These are phyloP conservation scores for Brachionichthys hirsutus DNA, from an alignment of 2,113 vertebrate genomes.

Conservation along the genomic window DNA sequence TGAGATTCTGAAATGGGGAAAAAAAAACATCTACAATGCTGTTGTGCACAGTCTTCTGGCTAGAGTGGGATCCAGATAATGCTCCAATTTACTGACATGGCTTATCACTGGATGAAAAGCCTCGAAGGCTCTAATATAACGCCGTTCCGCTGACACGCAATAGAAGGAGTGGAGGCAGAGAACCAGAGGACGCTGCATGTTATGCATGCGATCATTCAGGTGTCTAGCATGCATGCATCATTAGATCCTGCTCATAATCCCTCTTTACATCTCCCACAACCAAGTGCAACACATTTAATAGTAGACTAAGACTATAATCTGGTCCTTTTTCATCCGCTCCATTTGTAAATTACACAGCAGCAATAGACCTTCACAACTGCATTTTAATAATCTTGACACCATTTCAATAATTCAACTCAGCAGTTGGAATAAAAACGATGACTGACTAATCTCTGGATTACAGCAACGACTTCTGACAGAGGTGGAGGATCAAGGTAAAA, in stretches of 20 bases:
- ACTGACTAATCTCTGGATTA: slow-evolving; percentile 75
- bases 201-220: not conserved
- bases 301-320: not conserved
- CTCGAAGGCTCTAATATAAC: slow-evolving; percentile 31
- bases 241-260: slow-evolving; percentile 56
- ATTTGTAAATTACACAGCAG: slow-evolving; percentile 64
- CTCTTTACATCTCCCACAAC: slow-evolving; percentile 4
- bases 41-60: slow-evolving; percentile 37
- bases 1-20: slow-evolving; percentile 29
- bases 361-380: slow-evolving; percentile 27
- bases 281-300: slow-evolving; percentile 8
- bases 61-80: slow-evolving; percentile 48
- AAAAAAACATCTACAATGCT: slow-evolving; percentile 18
- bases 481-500: slow-evolving; percentile 68
- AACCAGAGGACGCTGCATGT: slow-evolving; percentile 4
- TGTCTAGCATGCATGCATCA: slow-evolving; percentile 18
- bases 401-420: slow-evolving; percentile 54
- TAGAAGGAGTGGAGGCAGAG: not conserved
- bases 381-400: slow-evolving; percentile 63
- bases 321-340: slow-evolving; percentile 25
- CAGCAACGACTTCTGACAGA: slow-evolving; percentile 70
- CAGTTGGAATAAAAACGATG: slow-evolving; percentile 47
- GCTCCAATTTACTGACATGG: slow-evolving; percentile 36
- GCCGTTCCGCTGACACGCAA: slow-evolving; percentile 3
- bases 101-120: slow-evolving; percentile 44